Conservation (phyloP, 2,888 invertebrate species). For the Hylaea fasciaria region DNA sequence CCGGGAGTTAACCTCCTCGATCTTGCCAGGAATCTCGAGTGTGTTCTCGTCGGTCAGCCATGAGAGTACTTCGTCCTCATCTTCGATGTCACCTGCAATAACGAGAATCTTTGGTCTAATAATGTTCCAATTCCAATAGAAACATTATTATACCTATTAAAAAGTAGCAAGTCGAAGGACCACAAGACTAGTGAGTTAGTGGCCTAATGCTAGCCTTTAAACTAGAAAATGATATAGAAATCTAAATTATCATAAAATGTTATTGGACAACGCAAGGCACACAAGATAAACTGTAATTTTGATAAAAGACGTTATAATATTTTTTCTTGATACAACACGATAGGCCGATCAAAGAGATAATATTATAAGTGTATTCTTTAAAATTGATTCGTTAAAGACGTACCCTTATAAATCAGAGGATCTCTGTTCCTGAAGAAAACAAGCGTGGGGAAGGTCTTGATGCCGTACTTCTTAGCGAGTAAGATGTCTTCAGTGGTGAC, state of each 20-base stretch:
- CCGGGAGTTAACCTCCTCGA: slow-evolving; percentile 95
- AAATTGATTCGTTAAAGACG: slow-evolving; percentile 6
- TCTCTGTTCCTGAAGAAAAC: slow-evolving; percentile 97
- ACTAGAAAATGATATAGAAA: too few species aligned
- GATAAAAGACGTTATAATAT: too few species aligned
- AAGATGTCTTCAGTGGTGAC: slow-evolving; percentile 94
- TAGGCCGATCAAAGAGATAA: too few species aligned
- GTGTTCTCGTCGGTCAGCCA: slow-evolving; percentile 97
- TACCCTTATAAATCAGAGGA: slow-evolving; percentile 91
- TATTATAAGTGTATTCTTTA: too few species aligned
- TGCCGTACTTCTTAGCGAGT: slow-evolving; percentile 93
- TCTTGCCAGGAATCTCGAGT: slow-evolving; percentile 95
- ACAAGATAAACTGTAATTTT: too few species aligned
- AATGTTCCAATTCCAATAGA: not conserved
- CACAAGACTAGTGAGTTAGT: too few species aligned
- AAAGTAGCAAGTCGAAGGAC: too few species aligned
- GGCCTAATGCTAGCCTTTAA: too few species aligned
- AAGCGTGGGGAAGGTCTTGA: slow-evolving; percentile 93
- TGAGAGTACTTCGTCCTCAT: slow-evolving; percentile 95
- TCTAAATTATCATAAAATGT: too few species aligned
- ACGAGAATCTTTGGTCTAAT: slow-evolving; percentile 16
- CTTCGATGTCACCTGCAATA: slow-evolving; percentile 90
- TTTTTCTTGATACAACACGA: too few species aligned
- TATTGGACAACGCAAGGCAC: too few species aligned
- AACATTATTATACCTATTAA: too few species aligned